A percentile compares a stretch with the other conserved stretches of the same genome.
phyloP scores from a whole-genome alignment of 2,113 vertebrate species.

The Xenus cinereus region DNA sequence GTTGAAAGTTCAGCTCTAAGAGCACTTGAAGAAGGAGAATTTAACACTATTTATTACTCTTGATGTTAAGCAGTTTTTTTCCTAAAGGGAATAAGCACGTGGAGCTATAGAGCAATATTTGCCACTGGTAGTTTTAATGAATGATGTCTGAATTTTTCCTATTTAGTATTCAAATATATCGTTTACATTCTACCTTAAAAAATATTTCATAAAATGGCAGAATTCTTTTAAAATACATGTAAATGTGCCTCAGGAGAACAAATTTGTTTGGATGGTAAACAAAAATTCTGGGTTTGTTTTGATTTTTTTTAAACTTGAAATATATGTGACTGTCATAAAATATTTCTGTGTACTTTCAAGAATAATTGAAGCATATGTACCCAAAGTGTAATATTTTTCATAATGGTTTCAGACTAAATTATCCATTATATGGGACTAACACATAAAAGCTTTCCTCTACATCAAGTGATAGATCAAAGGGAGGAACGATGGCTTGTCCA shows the following conservation, averaged over 20 bases:
- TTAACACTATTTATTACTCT: neutral
- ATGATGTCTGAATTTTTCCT: neutral
- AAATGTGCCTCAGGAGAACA: neutral
- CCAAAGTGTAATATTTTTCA: constrained; percentile 62
- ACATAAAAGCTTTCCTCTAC: constrained; percentile 75
- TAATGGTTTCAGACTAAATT: constrained; percentile 73
- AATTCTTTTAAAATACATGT: neutral
- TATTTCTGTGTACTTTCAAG: constrained; percentile 56
- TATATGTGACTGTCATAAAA: constrained; percentile 4
- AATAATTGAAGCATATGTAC: constrained; percentile 68
- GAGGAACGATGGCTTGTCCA: constrained; percentile 66
- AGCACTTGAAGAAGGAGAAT: neutral
- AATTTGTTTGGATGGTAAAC: neutral
- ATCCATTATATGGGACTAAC: constrained; percentile 66
- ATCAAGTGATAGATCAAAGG: constrained; percentile 78
- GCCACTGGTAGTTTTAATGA: neutral
- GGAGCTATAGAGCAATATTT: neutral
- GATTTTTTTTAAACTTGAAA: neutral
- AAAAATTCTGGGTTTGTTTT: neutral
- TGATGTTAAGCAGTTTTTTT: neutral
- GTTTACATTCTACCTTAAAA: neutral
- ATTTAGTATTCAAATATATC: neutral
- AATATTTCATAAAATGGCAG: neutral
- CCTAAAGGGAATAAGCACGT: neutral
- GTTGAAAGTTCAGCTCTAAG: neutral